Evolutionary conservation across 64 coral and sea anemone genomes (phyloP).

Genomic region (Orbicella faveolata): DNA sequence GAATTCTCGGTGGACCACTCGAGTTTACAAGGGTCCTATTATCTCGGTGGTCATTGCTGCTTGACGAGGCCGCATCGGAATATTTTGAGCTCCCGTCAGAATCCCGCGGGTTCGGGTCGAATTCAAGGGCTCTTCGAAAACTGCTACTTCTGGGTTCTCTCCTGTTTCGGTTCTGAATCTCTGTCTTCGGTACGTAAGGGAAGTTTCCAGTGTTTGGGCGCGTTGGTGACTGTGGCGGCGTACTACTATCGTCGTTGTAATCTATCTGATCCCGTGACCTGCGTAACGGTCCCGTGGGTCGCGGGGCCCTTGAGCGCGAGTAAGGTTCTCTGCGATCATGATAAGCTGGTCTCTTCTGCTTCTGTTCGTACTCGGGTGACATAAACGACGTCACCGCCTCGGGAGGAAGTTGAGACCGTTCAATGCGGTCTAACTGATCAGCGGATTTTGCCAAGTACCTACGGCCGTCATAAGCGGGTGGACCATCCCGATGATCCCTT

Average conservation of each 20-base stretch:
- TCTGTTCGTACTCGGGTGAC: constrained; percentile 64
- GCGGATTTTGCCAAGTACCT: constrained; percentile 35
- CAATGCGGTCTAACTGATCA: constrained; percentile 46
- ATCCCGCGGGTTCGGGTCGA: constrained; percentile 36
- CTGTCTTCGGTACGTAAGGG: background rate
- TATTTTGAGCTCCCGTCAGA: constrained; percentile 69
- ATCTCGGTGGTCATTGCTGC: constrained; percentile 73
- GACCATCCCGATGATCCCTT: constrained; percentile 46
- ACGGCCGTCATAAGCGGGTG: constrained; percentile 61
- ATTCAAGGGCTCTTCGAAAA: constrained; percentile 57
- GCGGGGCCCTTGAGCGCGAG: background rate
- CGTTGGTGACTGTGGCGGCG: constrained; percentile 21
- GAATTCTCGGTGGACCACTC: background rate
- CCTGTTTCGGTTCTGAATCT: background rate
- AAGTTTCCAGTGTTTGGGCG: constrained; percentile 4
- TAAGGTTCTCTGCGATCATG: background rate
- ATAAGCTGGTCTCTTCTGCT: constrained; percentile 13
- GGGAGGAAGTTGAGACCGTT: constrained; percentile 41
- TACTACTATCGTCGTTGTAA: constrained; percentile 34
- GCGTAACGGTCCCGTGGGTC: background rate
- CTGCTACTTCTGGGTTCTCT: constrained; percentile 47
- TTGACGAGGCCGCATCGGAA: constrained; percentile 74
- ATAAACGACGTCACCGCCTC: constrained; percentile 90
- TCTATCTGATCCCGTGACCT: constrained; percentile 21
- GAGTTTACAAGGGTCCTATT: background rate